phyloP scores from a whole-genome alignment of 2,888 invertebrate species.

The Andrena haemorrhoa region DNA sequence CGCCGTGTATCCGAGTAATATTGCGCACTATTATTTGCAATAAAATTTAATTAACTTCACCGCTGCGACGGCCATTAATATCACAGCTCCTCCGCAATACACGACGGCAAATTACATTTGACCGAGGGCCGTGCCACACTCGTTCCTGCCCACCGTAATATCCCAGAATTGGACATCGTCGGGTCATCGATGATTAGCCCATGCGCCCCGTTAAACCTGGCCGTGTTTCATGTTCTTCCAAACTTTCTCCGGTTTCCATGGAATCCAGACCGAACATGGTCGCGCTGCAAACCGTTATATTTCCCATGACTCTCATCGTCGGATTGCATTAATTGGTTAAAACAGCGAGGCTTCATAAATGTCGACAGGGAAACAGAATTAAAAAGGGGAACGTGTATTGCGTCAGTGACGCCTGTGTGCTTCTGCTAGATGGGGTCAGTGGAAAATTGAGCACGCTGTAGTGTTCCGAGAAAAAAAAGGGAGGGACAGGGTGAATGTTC shows the following conservation, averaged over 20 bases:
- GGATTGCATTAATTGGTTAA: slow-evolving; percentile 49
- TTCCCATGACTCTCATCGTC: slow-evolving; percentile 50
- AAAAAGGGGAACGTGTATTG: slow-evolving; percentile 10
- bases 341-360: slow-evolving; percentile 13
- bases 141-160: slow-evolving; percentile 50
- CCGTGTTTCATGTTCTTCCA: slow-evolving; percentile 43
- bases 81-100: slow-evolving; percentile 59
- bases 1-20: slow-evolving; percentile 48
- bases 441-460: background rate
- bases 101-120: slow-evolving; percentile 67
- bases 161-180: slow-evolving; percentile 53
- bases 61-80: slow-evolving; percentile 66
- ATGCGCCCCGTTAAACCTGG: slow-evolving; percentile 31
- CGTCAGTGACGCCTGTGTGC: background rate
- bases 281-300: slow-evolving; percentile 28
- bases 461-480: background rate
- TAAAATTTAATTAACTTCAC: slow-evolving; percentile 75
- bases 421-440: background rate
- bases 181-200: slow-evolving; percentile 59
- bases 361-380: slow-evolving; percentile 12
- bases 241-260: slow-evolving; percentile 27
- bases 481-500: too few species aligned
- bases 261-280: background rate
- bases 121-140: slow-evolving; percentile 33
- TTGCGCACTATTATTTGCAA: slow-evolving; percentile 73